These are phyloP conservation scores for Zele albiditarsus DNA, from an alignment of 2,888 invertebrate species.

Conservation along the genomic window DNA sequence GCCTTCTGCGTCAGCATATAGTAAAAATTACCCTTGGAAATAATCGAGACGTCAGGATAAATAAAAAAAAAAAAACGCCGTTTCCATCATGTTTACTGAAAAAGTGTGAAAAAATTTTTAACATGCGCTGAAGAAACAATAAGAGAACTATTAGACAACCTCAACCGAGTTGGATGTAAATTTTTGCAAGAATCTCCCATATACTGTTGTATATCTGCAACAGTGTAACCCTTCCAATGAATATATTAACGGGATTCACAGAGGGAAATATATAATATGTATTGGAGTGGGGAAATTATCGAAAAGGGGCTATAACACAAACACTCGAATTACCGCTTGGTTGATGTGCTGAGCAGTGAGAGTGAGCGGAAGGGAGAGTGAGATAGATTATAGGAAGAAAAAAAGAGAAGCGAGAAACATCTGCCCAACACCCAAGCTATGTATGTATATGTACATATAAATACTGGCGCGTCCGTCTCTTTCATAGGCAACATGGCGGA, in stretches of 20 bases:
- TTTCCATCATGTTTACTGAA: too few relatives aligned
- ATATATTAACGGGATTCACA: slow-evolving; percentile 11
- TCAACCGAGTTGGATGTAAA: too few relatives aligned
- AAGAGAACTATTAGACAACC: too few relatives aligned
- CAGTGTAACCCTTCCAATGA: background rate
- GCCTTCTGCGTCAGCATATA: too few relatives aligned
- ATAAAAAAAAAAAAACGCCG: too few relatives aligned
- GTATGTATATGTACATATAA: background rate
- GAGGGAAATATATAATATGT: background rate
- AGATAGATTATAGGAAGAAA: slow-evolving; percentile 1
- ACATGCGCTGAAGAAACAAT: too few relatives aligned
- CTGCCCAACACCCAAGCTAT: slow-evolving; percentile 48
- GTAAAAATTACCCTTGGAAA: too few relatives aligned
- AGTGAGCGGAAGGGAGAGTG: slow-evolving; percentile 37
- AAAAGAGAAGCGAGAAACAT: slow-evolving; percentile 47
- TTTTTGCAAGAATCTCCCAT: background rate
- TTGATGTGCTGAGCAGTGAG: slow-evolving; percentile 33
- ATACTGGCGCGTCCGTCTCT: slow-evolving; percentile 54
- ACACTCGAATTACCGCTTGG: slow-evolving; percentile 60
- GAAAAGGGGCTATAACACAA: slow-evolving; percentile 45
- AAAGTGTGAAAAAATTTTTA: too few relatives aligned
- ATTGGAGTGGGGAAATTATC: slow-evolving; percentile 22
- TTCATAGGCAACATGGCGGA: slow-evolving; percentile 71
- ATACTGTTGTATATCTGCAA: background rate
- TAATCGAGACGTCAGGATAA: too few relatives aligned